These are phyloP conservation scores for Argentina silus DNA, from an alignment of 2,797 vertebrate genomes.

Conservation along the genomic window DNA sequence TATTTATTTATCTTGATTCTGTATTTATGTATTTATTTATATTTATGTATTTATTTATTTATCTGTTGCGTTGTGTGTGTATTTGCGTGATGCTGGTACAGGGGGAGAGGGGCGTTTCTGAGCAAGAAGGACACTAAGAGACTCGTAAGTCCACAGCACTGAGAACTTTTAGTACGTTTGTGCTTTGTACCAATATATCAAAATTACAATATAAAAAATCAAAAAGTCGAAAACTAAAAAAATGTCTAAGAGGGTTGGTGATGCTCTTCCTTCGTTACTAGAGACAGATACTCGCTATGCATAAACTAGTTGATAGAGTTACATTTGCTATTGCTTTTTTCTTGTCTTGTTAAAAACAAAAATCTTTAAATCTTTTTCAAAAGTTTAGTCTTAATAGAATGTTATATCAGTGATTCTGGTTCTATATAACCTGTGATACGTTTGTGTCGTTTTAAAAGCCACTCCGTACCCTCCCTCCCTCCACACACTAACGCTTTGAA, in stretches of 20 bases:
- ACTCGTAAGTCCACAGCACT: slow-evolving; percentile 98
- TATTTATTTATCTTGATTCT: slow-evolving; percentile 74
- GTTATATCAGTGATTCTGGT: slow-evolving; percentile 99
- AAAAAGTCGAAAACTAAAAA: slow-evolving; percentile 80
- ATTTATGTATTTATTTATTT: slow-evolving; percentile 92
- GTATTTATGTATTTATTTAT: slow-evolving; percentile 77
- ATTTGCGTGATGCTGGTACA: slow-evolving; percentile 85
- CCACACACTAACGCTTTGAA: slow-evolving; percentile 86
- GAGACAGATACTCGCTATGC: slow-evolving; percentile 99
- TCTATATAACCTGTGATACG: slow-evolving; percentile 99
- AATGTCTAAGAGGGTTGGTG: slow-evolving; percentile 87
- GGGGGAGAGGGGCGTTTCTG: slow-evolving; percentile 94
- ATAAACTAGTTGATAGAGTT: slow-evolving; percentile 99
- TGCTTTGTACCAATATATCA: slow-evolving; percentile 99
- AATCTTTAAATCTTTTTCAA: slow-evolving; percentile 99
- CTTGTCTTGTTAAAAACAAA: slow-evolving; percentile 99
- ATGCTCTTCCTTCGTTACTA: slow-evolving; percentile 99
- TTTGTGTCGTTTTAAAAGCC: slow-evolving; percentile 97
- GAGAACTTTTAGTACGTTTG: slow-evolving; percentile 99
- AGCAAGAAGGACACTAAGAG: slow-evolving; percentile 97
- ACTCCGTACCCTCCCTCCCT: slow-evolving; percentile 84
- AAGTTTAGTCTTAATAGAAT: slow-evolving; percentile 99
- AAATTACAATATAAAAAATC: slow-evolving; percentile 94
- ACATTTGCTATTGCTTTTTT: slow-evolving; percentile 99
- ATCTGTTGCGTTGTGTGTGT: slow-evolving; percentile 72